Evolutionary conservation across 2,888 invertebrate genomes (phyloP).

Genomic region (Scelioninae gen. 2): DNA sequence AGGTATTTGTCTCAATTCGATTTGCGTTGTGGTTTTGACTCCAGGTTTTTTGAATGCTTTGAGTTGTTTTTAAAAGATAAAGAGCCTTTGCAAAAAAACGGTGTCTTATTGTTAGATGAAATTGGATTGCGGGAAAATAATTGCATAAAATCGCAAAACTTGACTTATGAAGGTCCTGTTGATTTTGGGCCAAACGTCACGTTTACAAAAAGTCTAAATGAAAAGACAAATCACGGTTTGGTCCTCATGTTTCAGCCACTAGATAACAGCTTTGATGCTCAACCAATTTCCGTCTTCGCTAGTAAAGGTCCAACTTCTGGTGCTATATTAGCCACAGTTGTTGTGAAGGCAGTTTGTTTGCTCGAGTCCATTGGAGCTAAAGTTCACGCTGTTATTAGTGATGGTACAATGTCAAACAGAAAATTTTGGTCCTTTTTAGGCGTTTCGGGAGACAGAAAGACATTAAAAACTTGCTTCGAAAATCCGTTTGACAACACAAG

Average conservation of each 20-base stretch:
- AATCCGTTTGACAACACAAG: conserved; percentile 55
- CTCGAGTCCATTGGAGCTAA: conserved; percentile 56
- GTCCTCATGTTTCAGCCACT: conserved; percentile 37
- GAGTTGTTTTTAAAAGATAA: background rate
- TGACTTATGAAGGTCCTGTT: no score
- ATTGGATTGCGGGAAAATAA: conserved; percentile 54
- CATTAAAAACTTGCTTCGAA: conserved; percentile 43
- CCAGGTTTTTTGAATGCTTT: conserved; percentile 11
- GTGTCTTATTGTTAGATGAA: conserved; percentile 51
- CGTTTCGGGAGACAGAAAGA: conserved; percentile 35
- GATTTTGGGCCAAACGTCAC: no score
- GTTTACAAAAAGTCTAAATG: conserved; percentile 24
- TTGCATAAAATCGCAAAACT: no score
- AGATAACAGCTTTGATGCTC: conserved; percentile 9
- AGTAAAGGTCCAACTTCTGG: conserved; percentile 22
- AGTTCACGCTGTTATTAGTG: conserved; percentile 55
- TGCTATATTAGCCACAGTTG: conserved; percentile 37
- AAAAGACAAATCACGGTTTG: no score
- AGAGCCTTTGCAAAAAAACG: background rate
- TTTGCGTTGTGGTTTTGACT: conserved; percentile 13
- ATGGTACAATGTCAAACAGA: conserved; percentile 49
- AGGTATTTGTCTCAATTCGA: conserved; percentile 12
- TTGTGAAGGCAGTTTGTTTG: conserved; percentile 35
- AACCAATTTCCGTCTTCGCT: conserved; percentile 35
- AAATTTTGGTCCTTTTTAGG: conserved; percentile 55